Base-by-base conservation (phyloP, 2,888 invertebrate species). In the Phragmatobia fuliginosa region DNA sequence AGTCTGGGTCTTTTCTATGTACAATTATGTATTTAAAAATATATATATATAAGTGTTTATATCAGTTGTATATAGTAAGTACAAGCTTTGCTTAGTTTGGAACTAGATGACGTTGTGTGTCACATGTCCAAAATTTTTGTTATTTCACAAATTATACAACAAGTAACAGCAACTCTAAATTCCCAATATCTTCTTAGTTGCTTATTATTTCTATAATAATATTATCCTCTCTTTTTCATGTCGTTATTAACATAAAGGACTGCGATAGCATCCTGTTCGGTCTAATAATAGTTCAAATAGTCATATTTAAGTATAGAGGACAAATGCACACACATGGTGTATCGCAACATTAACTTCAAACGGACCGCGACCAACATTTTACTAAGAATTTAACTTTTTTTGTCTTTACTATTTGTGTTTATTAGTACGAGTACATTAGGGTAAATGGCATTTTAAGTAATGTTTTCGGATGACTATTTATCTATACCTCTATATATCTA, bases 281-380 rank as follows among this genome's bases (percentile, higher is more conserved):
- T 80, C 82, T 81, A 81, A 78, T 79, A 80, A 79, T 81, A 81
- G 79, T 80, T 75, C 74, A 79, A 82, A 82, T 80, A 80, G 72
- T 71, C 71, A 82, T 78, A 80, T 78, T 82, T 75, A 71, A 74
- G 73, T 78, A 77, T 75, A 71, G 73, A 78, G 82, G 82, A 80
- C 83, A 83, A 73, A 82, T 78, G 73, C 65, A 75, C 78, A 76
- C 79, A 77, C 76, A 75, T 76, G 80, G 75, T 66, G 77, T 66
- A 67, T 79, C 76, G 83, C 74, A 61, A 73, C 83, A 75, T 84
- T 84, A 79, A 84, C 77, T 72, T 81, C 84, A 84, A 84, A 84
- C 81, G 74, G 81, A 78, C 76, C 84, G 83, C 75, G 70, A 78
- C 83, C 68, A 78, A 82, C 73, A 76, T 78, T 78, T 82, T 83